These are phyloP conservation scores for Meandrina meandrites DNA, from an alignment of 92 coral and sea anemone species.

Conservation along the genomic window DNA sequence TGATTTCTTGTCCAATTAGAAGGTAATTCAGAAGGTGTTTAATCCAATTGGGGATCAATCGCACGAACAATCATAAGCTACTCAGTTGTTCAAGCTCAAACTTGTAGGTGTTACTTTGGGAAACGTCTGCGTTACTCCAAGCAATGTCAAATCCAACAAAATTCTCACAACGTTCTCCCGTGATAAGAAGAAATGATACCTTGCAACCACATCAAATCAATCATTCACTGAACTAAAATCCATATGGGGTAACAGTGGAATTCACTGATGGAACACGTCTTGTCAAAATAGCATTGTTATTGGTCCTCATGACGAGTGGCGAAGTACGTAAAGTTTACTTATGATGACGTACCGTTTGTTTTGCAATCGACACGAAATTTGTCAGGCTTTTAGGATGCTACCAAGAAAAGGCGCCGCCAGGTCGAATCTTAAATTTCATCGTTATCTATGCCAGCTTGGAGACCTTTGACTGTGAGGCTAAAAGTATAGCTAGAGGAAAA, in stretches of 20 bases:
- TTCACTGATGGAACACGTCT: background rate
- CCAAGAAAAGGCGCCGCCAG: background rate
- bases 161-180: background rate
- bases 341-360: constrained; percentile 25
- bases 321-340: constrained; percentile 16
- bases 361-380: constrained; percentile 8
- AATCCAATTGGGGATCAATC: constrained; percentile 24
- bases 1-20: constrained; percentile 20
- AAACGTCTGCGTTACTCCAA: background rate
- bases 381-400: background rate
- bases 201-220: background rate
- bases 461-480: background rate
- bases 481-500: background rate
- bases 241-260: constrained; percentile 19
- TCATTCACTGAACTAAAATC: background rate
- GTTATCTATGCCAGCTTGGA: constrained; percentile 13
- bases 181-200: background rate
- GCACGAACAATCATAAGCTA: background rate
- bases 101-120: background rate
- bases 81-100: background rate
- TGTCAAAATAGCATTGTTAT: constrained; percentile 17
- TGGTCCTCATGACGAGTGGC: constrained; percentile 23
- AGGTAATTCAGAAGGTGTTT: constrained; percentile 22
- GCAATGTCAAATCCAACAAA: background rate
- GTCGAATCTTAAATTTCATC: background rate